Conservation (phyloP, 1,140 invertebrate species). For the Apolygus lucorum region DNA sequence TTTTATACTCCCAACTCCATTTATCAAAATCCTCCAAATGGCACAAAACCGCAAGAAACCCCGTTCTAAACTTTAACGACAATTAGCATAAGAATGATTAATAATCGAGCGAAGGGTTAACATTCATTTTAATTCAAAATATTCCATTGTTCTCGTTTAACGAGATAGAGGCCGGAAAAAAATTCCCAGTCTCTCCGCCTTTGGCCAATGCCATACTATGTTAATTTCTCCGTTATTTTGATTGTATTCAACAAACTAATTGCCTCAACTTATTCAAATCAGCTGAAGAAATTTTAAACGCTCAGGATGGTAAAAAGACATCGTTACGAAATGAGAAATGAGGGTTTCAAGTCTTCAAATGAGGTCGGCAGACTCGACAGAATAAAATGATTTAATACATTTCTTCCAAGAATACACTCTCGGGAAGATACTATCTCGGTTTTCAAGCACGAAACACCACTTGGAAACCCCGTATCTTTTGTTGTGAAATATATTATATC, state of each 20-base stretch:
- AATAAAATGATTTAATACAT: background rate
- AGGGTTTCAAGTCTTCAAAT: background rate
- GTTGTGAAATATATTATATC: background rate
- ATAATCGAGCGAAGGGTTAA: too few relatives aligned
- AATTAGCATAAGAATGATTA: too few relatives aligned
- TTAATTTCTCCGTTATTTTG: background rate
- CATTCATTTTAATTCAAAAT: background rate
- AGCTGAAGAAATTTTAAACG: background rate
- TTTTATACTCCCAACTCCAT: too few relatives aligned
- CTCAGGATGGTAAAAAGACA: background rate
- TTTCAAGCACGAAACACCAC: background rate
- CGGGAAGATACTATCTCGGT: background rate
- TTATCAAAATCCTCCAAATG: too few relatives aligned
- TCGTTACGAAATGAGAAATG: background rate
- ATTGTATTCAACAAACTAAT: background rate
- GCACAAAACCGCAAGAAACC: too few relatives aligned
- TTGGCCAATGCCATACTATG: background rate
- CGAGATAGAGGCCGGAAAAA: background rate
- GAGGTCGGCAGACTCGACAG: background rate
- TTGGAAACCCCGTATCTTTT: background rate
- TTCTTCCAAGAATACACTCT: background rate
- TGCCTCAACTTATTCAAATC: background rate
- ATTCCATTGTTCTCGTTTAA: background rate
- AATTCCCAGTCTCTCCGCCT: too few relatives aligned
- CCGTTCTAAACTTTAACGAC: too few relatives aligned